A percentile compares a stretch with the other conserved stretches of the same genome.
Conservation (phyloP, 2,113 vertebrate species). For the Leuciscus idus region DNA sequence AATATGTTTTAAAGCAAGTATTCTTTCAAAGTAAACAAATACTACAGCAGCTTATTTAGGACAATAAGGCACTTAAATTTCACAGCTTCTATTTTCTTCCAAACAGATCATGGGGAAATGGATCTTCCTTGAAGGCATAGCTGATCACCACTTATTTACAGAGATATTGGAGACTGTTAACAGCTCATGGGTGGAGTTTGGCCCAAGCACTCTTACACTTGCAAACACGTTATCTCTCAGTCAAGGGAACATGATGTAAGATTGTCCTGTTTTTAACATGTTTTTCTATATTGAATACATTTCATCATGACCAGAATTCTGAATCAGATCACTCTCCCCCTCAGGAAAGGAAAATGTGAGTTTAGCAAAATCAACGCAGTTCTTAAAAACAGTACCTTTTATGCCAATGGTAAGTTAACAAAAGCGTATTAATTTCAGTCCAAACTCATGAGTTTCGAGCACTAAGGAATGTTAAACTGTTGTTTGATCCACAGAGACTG, state of each 20-base stretch:
- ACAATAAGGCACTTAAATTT: neutral
- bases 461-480: neutral
- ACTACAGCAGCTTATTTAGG: neutral
- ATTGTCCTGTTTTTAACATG: neutral
- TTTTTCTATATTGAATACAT: neutral
- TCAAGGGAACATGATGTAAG: slow-evolving; percentile 48
- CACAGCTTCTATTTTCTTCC: neutral
- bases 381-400: neutral
- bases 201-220: neutral
- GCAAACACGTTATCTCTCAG: neutral
- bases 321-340: neutral
- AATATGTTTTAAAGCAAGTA: neutral
- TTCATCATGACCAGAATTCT: neutral
- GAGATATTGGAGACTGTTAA: slow-evolving; percentile 15
- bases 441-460: neutral
- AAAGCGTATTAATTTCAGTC: neutral
- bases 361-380: neutral
- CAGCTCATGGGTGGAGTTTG: slow-evolving; percentile 40
- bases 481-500: neutral
- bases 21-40: neutral
- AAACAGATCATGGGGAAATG: slow-evolving; percentile 49
- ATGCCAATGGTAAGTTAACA: slow-evolving; percentile 15
- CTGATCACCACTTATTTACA: slow-evolving; percentile 32
- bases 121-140: slow-evolving; percentile 49
- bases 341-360: slow-evolving; percentile 34